Evolutionary conservation across 2,888 invertebrate species (phyloP), one percentile per base, ranked within the genome.

Genomic region (Lochmaea crataegi): DNA sequence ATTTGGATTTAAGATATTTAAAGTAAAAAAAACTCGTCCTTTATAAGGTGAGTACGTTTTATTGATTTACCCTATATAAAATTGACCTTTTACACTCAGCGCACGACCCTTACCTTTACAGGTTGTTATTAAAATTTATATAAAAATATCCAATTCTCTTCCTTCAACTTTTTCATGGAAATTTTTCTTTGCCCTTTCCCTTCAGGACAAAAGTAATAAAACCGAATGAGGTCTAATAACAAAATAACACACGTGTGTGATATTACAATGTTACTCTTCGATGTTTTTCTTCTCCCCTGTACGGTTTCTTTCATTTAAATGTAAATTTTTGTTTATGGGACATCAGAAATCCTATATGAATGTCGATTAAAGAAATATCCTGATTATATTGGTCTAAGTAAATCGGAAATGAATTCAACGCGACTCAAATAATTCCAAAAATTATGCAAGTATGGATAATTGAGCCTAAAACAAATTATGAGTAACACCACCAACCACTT

Each of bases 101-200:
- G 26, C 58, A 58, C 58, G 26, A 16, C 26, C 42, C 12, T 4
- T 26, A 58, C 14, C 18, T 58, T 26, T 14, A 58, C 12, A 11
- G 9, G 26, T 72, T 60, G 72, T 78, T 78, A 75, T 78, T 74
- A 75, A 77, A 76, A 75, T 75, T 75, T 72, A 77, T 73, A 75
- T 77, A 76, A 75, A 73, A 78, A 78, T 38, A 38, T 38, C 32
- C 73, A 75, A 32, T 26, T 32, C 32, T 14, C 5, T 14, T 11
- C 32, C 32, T 60, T 60, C 60, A 38, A 41, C 41, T 41, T 60
- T 60, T 16, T 3, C 22, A 22, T 18, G 0, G 14, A 16, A 26
- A 32, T n/a, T 38, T 38, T 38, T 7, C 32, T 16, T 38, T n/a
- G 7, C 38, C 38, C 38, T n/a, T n/a, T 41, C 42, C 48, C 48